Evolutionary conservation across 2,113 vertebrate species (phyloP).

Genomic region (Indicator maculatus): DNA sequence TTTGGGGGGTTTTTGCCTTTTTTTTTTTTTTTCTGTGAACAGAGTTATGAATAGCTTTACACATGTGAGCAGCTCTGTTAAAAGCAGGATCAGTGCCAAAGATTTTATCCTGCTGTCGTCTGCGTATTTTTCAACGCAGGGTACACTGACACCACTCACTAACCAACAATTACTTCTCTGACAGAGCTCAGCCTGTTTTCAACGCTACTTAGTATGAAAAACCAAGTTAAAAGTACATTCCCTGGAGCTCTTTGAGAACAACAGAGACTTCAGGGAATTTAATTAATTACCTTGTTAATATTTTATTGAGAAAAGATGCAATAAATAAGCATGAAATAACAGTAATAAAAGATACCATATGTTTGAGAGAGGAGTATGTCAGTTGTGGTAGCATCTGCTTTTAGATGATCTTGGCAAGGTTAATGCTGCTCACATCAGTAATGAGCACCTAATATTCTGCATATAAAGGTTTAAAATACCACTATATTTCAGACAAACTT

Average conservation of each 20-base stretch:
- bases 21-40: neutral
- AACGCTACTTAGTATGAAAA: neutral
- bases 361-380: neutral
- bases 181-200: neutral
- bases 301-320: neutral
- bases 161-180: neutral
- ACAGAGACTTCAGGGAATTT: neutral
- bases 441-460: neutral
- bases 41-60: neutral
- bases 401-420: neutral
- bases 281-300: neutral
- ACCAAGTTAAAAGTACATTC: neutral
- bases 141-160: neutral
- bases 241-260: neutral
- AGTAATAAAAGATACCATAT: neutral
- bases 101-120: conserved; percentile 3
- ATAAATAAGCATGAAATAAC: neutral
- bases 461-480: neutral
- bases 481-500: neutral
- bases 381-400: neutral
- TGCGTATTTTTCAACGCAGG: neutral
- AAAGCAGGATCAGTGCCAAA: conserved; percentile 1
- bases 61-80: neutral
- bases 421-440: neutral
- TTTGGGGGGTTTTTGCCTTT: neutral